Base-by-base conservation (phyloP, 2,113 vertebrate species). In the Misgurnus anguillicaudatus region DNA sequence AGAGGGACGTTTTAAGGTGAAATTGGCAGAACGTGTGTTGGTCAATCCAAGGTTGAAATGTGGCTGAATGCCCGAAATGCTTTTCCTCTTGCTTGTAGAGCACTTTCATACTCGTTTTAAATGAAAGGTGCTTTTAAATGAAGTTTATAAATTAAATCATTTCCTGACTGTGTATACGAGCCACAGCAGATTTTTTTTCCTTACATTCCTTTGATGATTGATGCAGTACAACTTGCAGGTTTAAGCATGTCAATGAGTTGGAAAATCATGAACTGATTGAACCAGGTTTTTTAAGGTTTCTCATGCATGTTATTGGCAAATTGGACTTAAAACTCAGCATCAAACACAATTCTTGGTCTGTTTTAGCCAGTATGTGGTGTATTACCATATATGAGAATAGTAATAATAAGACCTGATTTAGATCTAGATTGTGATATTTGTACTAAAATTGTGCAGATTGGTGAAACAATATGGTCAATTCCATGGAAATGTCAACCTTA, bases 11-110 rank as follows among this genome's bases (percentile, higher is more conserved):
- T 78, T 78, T 63, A 80, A 73, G 51, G 62, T 80, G 70, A 48
- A 58, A 65, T 10, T 57, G 36, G 5, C 21, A 45, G 10, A 39
- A 21, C 14, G 60, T 24, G 45, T 72, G 53, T 62, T 5, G 53
- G 58, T 67, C 75, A 80, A 82, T 80, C 63, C 41, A 69, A 41
- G 63, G 41, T 51, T 51, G 51, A n/a, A 53, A 45, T 72, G 71
- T 82, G 70, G 57, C 62, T 42, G 19, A 42, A 38, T 75, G 70
- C 75, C 80, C 48, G 66, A 75, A 74, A 80, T 66, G 48, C 75
- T 58, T 57, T 63, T 74, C 76, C 69, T 80, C n/a, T 39, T 42
- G 70, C 19, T 58, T 58, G 1, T 42, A 24, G 13, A 58, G 24
- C n/a, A 58, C n/a, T 42, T 72, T 58, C 10, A 58, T n/a, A 5